Evolutionary conservation across 2,797 vertebrate species (phyloP).

Genomic region (Schizothorax lantsangensis): DNA sequence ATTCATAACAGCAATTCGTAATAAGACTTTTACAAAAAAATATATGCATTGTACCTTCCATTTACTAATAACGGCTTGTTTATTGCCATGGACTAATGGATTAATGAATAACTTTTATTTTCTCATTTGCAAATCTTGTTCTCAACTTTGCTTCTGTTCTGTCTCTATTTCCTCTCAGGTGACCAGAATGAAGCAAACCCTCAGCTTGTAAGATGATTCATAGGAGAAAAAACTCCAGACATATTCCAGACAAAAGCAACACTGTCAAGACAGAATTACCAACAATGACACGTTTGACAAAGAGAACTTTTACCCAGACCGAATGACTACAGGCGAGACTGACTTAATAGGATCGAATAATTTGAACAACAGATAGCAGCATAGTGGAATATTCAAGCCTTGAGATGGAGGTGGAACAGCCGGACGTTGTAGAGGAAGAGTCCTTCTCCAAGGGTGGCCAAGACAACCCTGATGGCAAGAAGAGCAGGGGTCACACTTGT

Average conservation of each 20-base stretch:
- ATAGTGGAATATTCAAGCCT: constrained; percentile 41
- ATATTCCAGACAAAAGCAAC: constrained; percentile 43
- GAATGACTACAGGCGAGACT: constrained; percentile 60
- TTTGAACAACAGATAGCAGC: constrained; percentile 57
- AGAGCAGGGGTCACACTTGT: constrained; percentile 86
- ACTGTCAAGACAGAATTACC: constrained; percentile 31
- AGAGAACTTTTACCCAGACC: constrained; percentile 48
- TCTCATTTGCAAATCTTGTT: constrained; percentile 8
- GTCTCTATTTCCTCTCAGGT: constrained; percentile 51
- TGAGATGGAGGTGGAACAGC: constrained; percentile 83
- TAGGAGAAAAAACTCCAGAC: constrained; percentile 28
- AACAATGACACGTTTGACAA: constrained; percentile 44
- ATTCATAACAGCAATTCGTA: neutral
- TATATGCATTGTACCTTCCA: neutral
- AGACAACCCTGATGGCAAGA: constrained; percentile 79
- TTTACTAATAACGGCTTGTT: neutral
- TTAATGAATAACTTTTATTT: constrained; percentile 34
- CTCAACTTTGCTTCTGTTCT: constrained; percentile 41
- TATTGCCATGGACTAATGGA: neutral
- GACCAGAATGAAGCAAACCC: constrained; percentile 53
- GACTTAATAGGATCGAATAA: constrained; percentile 51
- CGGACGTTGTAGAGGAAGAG: constrained; percentile 70
- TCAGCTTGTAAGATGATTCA: constrained; percentile 51
- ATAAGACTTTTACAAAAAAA: neutral
- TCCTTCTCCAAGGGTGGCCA: constrained; percentile 57